Evolutionary conservation across 2,113 vertebrate species (phyloP).

Genomic region (Xenopus laevis): DNA sequence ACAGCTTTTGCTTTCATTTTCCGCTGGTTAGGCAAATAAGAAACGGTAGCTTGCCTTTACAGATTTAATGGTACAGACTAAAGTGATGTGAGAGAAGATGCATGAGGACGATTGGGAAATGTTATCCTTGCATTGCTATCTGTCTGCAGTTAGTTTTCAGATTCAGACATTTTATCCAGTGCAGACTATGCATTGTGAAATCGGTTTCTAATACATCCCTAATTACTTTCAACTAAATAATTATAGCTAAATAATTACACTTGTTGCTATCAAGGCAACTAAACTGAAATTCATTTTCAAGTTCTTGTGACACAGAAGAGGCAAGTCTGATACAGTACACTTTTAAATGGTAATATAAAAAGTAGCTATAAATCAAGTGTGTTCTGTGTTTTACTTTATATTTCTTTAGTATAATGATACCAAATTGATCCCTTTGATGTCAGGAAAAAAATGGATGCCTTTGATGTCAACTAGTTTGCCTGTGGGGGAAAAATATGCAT

Average conservation of each 20-base stretch:
- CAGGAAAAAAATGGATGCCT: constrained; percentile 22
- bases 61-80: not conserved
- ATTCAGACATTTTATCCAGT: too few relatives aligned
- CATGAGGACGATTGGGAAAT: too few relatives aligned
- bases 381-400: constrained; percentile 2
- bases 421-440: constrained; percentile 27
- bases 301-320: not conserved
- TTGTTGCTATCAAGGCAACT: not conserved
- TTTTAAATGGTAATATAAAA: constrained; percentile 4
- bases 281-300: not conserved
- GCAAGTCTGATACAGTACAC: too few relatives aligned
- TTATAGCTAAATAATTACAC: not conserved
- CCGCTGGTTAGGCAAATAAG: not conserved
- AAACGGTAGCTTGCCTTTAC: not conserved
- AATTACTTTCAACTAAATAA: too few relatives aligned
- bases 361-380: constrained; percentile 11
- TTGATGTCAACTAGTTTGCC: constrained; percentile 28
- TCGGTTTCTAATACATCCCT: not conserved
- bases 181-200: too few relatives aligned
- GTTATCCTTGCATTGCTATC: too few relatives aligned
- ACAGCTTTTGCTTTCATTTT: not conserved
- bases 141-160: too few relatives aligned
- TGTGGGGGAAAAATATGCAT: constrained; percentile 21
- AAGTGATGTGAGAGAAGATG: too few relatives aligned
- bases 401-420: constrained; percentile 29